Evolutionary conservation across 2,797 vertebrate species (phyloP).

Genomic region (Eremophila alpestris): DNA sequence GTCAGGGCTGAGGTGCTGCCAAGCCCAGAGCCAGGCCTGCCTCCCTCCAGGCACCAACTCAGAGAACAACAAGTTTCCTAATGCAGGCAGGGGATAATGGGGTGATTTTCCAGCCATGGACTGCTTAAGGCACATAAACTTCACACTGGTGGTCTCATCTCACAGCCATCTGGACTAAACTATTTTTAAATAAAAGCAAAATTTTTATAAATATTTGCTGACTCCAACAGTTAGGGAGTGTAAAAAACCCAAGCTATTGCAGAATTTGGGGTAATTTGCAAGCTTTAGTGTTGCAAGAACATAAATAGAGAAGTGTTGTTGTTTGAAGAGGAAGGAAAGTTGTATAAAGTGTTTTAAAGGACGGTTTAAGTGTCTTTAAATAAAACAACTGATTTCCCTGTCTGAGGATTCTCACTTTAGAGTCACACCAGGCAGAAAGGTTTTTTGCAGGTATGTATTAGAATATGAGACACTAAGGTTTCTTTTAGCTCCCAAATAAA

Average conservation of each 20-base stretch:
- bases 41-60: fast-evolving
- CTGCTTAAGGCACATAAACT: not conserved
- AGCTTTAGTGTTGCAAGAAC: not conserved
- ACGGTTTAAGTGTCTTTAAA: not conserved
- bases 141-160: fast-evolving
- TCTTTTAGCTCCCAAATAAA: not conserved
- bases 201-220: not conserved
- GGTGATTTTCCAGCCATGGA: not conserved
- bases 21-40: not conserved
- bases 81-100: fast-evolving
- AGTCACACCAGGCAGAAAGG: not conserved
- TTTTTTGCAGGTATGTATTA: not conserved
- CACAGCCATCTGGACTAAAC: fast-evolving
- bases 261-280: not conserved
- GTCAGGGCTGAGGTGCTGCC: not conserved
- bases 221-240: not conserved
- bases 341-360: not conserved
- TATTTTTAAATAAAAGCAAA: not conserved
- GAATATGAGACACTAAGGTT: not conserved
- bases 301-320: not conserved
- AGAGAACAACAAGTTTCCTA: fast-evolving
- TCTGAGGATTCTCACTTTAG: not conserved
- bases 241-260: not conserved
- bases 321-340: conserved; percentile 3
- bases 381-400: not conserved